Evolutionary conservation across 2,888 invertebrate species (phyloP).

Genomic region (Pristionchus exspectatus): DNA sequence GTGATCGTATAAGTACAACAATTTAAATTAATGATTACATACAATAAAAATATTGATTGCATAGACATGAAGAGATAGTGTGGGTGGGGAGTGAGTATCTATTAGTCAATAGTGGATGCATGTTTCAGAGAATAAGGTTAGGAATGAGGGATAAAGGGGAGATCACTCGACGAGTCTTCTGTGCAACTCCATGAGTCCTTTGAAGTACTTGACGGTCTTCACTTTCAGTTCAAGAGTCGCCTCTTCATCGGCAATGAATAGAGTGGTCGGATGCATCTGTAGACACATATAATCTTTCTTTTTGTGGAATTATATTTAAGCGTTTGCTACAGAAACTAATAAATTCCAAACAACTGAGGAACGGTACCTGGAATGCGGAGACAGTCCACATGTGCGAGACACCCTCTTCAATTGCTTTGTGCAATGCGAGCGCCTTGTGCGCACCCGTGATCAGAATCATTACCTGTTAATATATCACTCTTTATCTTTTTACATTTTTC

Average conservation of each 20-base stretch:
- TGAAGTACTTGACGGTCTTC: slow-evolving; percentile 98
- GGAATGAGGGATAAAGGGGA: neutral
- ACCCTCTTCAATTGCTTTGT: slow-evolving; percentile 98
- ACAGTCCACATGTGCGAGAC: slow-evolving; percentile 99
- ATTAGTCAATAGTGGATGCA: neutral
- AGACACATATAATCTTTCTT: too few species aligned
- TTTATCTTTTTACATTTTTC: too few species aligned
- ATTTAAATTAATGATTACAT: neutral
- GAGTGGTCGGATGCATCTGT: slow-evolving; percentile 87
- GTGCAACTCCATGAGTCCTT: slow-evolving; percentile 81
- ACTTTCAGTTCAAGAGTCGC: slow-evolving; percentile 93
- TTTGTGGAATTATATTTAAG: too few species aligned
- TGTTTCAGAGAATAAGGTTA: neutral
- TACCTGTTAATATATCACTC: slow-evolving; percentile 82
- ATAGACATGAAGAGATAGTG: neutral
- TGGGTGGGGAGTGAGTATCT: neutral
- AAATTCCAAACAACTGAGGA: neutral
- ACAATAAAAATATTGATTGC: neutral
- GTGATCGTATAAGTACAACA: neutral
- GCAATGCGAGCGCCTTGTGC: slow-evolving; percentile 95
- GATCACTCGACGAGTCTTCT: slow-evolving; percentile 68
- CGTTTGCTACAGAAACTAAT: neutral
- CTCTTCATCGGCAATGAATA: slow-evolving; percentile 97
- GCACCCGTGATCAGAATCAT: slow-evolving; percentile 98
- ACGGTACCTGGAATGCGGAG: slow-evolving; percentile 89